Percentiles rank a stretch among this genome's conserved stretches.
Evolutionary conservation across 2,113 vertebrate species (phyloP).

Genomic region (Leuciscus idus): DNA sequence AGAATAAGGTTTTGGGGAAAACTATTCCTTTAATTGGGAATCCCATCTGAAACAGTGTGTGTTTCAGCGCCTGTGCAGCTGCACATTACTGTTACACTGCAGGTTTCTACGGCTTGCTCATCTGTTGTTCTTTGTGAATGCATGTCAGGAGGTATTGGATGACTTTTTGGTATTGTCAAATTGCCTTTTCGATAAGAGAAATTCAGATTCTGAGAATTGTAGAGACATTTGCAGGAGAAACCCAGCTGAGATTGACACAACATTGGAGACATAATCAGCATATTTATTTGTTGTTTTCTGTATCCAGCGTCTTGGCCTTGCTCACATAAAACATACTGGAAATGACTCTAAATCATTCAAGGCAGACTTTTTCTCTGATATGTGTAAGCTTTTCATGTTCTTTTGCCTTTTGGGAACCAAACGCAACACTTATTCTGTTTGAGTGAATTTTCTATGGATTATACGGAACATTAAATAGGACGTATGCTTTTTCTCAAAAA

Average conservation of each 20-base stretch:
- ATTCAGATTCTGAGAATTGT: background rate
- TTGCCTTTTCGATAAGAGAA: background rate
- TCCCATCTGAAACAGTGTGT: background rate
- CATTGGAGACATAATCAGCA: background rate
- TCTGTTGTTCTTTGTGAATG: background rate
- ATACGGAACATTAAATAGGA: background rate
- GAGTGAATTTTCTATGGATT: background rate
- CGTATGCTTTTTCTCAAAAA: background rate
- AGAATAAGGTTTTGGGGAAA: background rate
- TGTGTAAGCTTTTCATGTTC: conserved; percentile 4
- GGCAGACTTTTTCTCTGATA: conserved; percentile 6
- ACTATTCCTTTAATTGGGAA: background rate
- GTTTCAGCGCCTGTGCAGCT: background rate
- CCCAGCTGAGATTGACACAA: conserved; percentile 1
- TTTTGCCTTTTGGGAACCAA: conserved; percentile 20
- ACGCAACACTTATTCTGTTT: conserved; percentile 1
- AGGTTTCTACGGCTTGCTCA: background rate
- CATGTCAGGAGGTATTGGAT: background rate
- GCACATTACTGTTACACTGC: background rate
- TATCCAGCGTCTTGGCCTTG: background rate
- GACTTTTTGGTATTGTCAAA: background rate
- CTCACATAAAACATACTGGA: background rate
- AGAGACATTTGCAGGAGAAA: background rate
- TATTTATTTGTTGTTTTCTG: background rate
- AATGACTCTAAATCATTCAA: conserved; percentile 8